Evolutionary conservation across 2,888 invertebrate genomes (phyloP).

Genomic region (Nephrocerus scutellatus): DNA sequence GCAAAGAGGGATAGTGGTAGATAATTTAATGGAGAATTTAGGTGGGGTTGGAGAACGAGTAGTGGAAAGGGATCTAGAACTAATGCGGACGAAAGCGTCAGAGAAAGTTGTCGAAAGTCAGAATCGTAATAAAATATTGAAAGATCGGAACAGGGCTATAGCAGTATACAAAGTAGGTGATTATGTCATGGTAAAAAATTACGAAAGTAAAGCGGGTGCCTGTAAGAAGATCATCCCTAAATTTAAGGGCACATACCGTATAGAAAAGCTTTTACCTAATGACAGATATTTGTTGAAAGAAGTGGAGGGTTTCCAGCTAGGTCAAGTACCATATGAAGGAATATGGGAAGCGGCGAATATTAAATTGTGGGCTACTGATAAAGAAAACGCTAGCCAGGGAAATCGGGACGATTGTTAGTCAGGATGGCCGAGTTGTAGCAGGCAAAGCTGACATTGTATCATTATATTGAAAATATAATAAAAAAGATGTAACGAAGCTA

Average conservation of each 20-base stretch:
- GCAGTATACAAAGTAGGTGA: neutral
- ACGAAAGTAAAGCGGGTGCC: neutral
- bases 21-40: constrained; percentile 12
- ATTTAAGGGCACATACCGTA: constrained; percentile 1
- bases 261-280: constrained; percentile 3
- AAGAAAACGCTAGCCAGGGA: too few species aligned
- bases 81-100: neutral
- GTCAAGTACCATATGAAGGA: constrained; percentile 1
- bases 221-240: constrained; percentile 2
- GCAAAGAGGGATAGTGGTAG: constrained; percentile 24
- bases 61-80: neutral
- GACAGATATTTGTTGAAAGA: constrained; percentile 3
- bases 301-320: constrained; percentile 3
- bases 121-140: constrained; percentile 1
- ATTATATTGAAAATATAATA: too few species aligned
- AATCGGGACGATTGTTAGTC: too few species aligned
- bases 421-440: too few species aligned
- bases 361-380: too few species aligned
- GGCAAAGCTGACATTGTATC: too few species aligned
- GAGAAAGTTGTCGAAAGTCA: neutral
- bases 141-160: neutral
- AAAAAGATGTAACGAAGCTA: too few species aligned
- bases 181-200: constrained; percentile 1
- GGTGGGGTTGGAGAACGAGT: neutral
- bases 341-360: neutral